These are phyloP conservation scores for Plagiodera versicolora DNA, from an alignment of 2,888 invertebrate species.

Conservation along the genomic window DNA sequence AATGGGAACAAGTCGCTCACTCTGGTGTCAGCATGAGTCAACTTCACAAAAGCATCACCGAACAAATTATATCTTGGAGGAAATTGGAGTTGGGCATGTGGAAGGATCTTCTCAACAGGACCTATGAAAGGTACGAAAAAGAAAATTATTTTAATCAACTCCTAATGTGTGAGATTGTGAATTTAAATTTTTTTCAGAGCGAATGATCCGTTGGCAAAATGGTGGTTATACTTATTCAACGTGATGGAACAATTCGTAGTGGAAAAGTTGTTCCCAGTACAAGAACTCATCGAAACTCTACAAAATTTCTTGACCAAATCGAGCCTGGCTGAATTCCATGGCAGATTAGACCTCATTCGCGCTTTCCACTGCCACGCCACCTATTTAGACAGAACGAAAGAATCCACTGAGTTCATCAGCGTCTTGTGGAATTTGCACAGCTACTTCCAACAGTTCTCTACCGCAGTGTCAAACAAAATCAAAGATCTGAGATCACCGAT, in stretches of 20 bases:
- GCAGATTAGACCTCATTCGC: constrained; percentile 75
- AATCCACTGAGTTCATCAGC: constrained; percentile 61
- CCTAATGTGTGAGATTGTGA: too few species aligned
- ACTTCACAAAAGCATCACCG: constrained; percentile 73
- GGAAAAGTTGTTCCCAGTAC: constrained; percentile 44
- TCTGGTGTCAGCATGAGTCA: constrained; percentile 78
- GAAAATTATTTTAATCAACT: neutral
- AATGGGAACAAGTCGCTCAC: constrained; percentile 93
- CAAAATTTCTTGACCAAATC: constrained; percentile 84
- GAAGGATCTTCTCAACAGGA: constrained; percentile 78
- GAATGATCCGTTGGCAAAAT: constrained; percentile 72
- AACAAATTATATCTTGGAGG: constrained; percentile 87
- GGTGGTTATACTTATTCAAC: constrained; percentile 89
- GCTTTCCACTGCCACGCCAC: constrained; percentile 80
- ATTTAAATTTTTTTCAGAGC: constrained; percentile 59
- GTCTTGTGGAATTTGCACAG: constrained; percentile 80
- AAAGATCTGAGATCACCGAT: constrained; percentile 75
- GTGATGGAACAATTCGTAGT: constrained; percentile 66
- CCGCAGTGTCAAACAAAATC: constrained; percentile 66
- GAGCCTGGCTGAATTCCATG: constrained; percentile 79
- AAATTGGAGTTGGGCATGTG: constrained; percentile 86
- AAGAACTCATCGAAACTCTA: constrained; percentile 62
- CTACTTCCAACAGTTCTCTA: constrained; percentile 80
- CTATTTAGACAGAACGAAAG: constrained; percentile 53
- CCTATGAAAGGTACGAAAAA: constrained; percentile 67